Evolutionary conservation across 2,113 vertebrate species (phyloP).

Genomic region (Rhinoderma darwinii): DNA sequence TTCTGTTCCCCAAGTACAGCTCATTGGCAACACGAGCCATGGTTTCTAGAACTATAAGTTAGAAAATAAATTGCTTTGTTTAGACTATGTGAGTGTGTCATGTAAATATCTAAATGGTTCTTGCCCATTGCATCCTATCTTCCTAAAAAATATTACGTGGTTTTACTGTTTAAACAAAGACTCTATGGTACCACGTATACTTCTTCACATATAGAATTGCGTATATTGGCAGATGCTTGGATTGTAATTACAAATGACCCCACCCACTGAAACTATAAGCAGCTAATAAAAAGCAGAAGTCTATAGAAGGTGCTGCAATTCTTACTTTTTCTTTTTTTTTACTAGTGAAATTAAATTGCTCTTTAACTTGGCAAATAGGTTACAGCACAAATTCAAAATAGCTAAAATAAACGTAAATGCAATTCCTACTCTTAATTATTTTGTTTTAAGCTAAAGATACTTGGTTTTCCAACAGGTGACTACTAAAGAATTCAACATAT

Average conservation of each 20-base stretch:
- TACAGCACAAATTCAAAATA: background rate
- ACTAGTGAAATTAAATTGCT: background rate
- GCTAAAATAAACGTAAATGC: too few species aligned
- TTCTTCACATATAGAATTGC: background rate
- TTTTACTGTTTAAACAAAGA: background rate
- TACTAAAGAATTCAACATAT: too few species aligned
- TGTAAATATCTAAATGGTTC: background rate
- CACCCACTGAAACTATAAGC: background rate
- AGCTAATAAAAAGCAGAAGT: background rate
- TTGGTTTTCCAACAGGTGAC: too few species aligned
- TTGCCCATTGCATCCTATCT: background rate
- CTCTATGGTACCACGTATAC: background rate
- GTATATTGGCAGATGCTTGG: background rate
- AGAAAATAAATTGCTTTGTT: background rate
- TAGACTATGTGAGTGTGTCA: background rate
- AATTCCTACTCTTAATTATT: too few species aligned
- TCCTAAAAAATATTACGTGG: background rate
- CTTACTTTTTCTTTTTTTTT: background rate
- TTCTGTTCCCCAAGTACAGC: conserved; percentile 13
- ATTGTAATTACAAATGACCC: background rate
- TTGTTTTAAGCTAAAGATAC: too few species aligned
- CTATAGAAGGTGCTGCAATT: background rate
- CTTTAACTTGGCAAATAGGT: background rate
- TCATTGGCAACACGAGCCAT: background rate
- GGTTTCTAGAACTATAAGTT: background rate